A percentile compares a stretch with the other conserved stretches of the same genome.
Evolutionary conservation across 1,140 invertebrate species (phyloP).

Genomic region (Drosophila cardini): DNA sequence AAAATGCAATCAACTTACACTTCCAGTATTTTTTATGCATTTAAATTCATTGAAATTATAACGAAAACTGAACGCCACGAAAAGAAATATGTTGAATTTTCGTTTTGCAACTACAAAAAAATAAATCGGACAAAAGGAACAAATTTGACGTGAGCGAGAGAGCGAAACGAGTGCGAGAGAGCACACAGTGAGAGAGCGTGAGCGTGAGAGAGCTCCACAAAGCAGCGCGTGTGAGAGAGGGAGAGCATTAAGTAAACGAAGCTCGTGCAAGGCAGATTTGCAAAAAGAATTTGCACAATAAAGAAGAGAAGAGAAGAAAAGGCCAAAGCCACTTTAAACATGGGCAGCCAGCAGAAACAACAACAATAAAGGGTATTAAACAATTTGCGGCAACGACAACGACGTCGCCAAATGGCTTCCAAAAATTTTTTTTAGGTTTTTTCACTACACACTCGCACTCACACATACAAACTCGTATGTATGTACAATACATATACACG

Average conservation of each 20-base stretch:
- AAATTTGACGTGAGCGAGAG: slow-evolving; percentile 69
- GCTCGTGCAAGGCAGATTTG: slow-evolving; percentile 74
- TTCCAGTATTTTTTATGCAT: slow-evolving; percentile 31
- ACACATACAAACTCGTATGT: slow-evolving; percentile 18
- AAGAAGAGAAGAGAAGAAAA: slow-evolving; percentile 45
- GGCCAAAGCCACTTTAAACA: slow-evolving; percentile 51
- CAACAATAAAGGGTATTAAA: slow-evolving; percentile 56
- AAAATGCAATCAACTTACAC: slow-evolving; percentile 32
- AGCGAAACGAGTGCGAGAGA: slow-evolving; percentile 24
- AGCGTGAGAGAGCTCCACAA: slow-evolving; percentile 41
- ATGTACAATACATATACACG: slow-evolving; percentile 24
- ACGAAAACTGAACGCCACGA: slow-evolving; percentile 49
- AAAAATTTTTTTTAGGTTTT: slow-evolving; percentile 33
- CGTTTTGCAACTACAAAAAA: slow-evolving; percentile 48
- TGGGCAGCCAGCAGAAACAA: slow-evolving; percentile 23
- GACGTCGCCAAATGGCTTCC: slow-evolving; percentile 39
- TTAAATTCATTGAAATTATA: slow-evolving; percentile 53
- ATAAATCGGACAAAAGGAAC: slow-evolving; percentile 51
- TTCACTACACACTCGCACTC: slow-evolving; percentile 35
- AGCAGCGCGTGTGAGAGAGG: slow-evolving; percentile 36
- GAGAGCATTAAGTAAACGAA: slow-evolving; percentile 72
- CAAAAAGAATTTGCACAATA: slow-evolving; percentile 56
- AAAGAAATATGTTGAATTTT: slow-evolving; percentile 58
- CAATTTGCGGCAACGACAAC: slow-evolving; percentile 44
- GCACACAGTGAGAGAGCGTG: slow-evolving; percentile 23